Evolutionary conservation across 2,797 vertebrate species (phyloP).

Genomic region (Protosalanx chinensis): DNA sequence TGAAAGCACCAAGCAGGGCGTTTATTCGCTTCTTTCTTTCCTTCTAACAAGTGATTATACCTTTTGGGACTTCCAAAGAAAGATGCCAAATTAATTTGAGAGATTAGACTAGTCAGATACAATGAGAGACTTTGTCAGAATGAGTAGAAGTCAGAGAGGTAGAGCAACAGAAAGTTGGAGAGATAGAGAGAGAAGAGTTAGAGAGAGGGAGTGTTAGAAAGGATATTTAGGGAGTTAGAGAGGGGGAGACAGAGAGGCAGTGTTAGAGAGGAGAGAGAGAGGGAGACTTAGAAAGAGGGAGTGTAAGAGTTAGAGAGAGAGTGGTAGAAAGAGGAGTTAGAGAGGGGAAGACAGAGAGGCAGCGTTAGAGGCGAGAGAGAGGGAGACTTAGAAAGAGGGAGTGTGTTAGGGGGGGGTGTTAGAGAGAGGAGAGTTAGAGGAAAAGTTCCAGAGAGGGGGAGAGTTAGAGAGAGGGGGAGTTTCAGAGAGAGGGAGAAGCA

Average conservation of each 20-base stretch:
- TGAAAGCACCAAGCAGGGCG: constrained; percentile 35
- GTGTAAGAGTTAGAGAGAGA: constrained; percentile 13
- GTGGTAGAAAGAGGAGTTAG: neutral
- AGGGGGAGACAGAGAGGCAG: neutral
- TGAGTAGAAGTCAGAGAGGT: neutral
- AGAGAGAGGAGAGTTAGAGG: neutral
- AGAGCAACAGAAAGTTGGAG: neutral
- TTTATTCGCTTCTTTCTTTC: constrained; percentile 5
- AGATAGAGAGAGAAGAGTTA: neutral
- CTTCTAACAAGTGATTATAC: constrained; percentile 11
- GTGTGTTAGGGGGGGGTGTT: neutral
- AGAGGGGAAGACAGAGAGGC: neutral
- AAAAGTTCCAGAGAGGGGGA: neutral
- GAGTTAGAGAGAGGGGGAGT: constrained; percentile 17
- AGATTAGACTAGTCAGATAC: neutral
- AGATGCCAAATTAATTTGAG: neutral
- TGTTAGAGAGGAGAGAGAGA: neutral
- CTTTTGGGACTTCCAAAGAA: neutral
- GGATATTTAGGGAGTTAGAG: too few species aligned
- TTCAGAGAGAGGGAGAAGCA: neutral
- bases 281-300: neutral
- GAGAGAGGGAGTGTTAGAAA: neutral
- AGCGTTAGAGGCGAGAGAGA: constrained; percentile 7
- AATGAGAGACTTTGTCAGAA: neutral
- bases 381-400: constrained; percentile 9